These are phyloP conservation scores for Drosophila demipolita DNA, from an alignment of 2,888 invertebrate species.

Conservation along the genomic window DNA sequence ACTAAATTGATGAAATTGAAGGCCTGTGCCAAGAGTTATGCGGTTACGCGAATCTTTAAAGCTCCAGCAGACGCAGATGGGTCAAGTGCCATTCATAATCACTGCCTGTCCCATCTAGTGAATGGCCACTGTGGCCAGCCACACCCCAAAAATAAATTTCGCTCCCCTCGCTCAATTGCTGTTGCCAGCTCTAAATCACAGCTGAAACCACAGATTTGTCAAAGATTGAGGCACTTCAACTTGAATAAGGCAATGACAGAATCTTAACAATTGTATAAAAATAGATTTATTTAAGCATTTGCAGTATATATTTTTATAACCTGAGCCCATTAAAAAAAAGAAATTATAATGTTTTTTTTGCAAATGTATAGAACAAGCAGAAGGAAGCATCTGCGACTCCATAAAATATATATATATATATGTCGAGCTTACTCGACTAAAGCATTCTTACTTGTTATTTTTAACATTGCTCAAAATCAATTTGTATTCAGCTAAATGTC, in stretches of 20 bases:
- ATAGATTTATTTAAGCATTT: neutral
- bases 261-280: neutral
- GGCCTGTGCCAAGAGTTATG: slow-evolving; percentile 26
- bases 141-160: slow-evolving; percentile 59
- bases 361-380: too few relatives aligned
- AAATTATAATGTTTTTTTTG: too few relatives aligned
- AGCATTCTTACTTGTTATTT: neutral
- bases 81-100: slow-evolving; percentile 48
- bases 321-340: too few relatives aligned
- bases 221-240: neutral
- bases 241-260: neutral
- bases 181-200: slow-evolving; percentile 41
- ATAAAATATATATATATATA: too few relatives aligned
- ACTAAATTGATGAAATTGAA: slow-evolving; percentile 35
- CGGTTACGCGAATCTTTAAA: slow-evolving; percentile 32
- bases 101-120: slow-evolving; percentile 17
- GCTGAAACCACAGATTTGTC: slow-evolving; percentile 56
- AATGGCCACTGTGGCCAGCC: slow-evolving; percentile 44
- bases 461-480: neutral
- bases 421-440: too few relatives aligned
- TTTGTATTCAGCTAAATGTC: neutral
- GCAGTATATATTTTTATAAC: neutral
- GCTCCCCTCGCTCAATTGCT: slow-evolving; percentile 65
- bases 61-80: slow-evolving; percentile 46
- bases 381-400: too few relatives aligned